These are phyloP conservation scores for Ecdyonurus torrentis DNA, from an alignment of 2,888 invertebrate species.

Conservation along the genomic window DNA sequence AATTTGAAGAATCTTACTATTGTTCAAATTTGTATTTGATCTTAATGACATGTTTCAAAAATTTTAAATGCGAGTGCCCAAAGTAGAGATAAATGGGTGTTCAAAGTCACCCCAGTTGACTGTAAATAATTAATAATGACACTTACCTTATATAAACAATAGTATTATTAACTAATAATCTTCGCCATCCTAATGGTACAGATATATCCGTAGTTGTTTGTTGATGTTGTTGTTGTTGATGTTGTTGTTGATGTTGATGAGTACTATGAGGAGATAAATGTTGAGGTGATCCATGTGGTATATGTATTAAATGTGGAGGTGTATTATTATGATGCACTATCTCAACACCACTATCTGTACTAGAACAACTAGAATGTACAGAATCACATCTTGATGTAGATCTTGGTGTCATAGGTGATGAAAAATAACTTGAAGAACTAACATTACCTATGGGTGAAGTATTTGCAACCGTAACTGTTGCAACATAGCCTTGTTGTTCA, in stretches of 20 bases:
- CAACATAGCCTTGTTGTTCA: constrained; percentile 17
- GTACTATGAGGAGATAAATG: constrained; percentile 7
- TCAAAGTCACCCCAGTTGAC: too few species aligned
- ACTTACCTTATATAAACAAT: constrained; percentile 62
- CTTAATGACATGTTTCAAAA: too few species aligned
- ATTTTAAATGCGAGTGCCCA: too few species aligned
- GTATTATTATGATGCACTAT: too few species aligned
- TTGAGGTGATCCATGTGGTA: constrained; percentile 15
- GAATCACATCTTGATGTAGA: constrained; percentile 32
- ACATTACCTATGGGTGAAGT: neutral
- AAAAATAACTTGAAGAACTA: neutral
- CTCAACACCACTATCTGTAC: constrained; percentile 12
- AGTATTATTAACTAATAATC: constrained; percentile 49
- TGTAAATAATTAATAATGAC: too few species aligned
- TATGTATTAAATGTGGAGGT: neutral
- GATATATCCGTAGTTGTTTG: constrained; percentile 21
- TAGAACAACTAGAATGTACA: constrained; percentile 35
- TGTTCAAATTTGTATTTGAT: too few species aligned
- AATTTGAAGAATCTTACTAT: too few species aligned
- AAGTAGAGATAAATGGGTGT: too few species aligned
- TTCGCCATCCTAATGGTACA: constrained; percentile 64
- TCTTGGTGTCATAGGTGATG: neutral
- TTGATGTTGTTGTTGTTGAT: constrained; percentile 16
- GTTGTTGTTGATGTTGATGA: constrained; percentile 11
- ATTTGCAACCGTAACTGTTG: neutral